Conservation (phyloP, 1,140 invertebrate species). For the Spodoptera frugiperda region DNA sequence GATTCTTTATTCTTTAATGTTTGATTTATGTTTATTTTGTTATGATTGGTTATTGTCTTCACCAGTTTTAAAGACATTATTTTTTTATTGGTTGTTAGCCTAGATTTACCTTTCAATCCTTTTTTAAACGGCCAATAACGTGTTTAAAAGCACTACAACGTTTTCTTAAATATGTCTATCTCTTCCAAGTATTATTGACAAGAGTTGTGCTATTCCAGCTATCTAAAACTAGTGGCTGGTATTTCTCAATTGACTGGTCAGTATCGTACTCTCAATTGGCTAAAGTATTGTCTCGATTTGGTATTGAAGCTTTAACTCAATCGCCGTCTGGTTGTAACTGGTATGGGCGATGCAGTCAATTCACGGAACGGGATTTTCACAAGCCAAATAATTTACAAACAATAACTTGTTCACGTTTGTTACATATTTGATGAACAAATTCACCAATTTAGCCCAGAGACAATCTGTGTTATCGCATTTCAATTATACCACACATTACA, state of each 20-base stretch:
- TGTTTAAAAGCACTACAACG: too few species aligned
- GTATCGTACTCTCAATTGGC: conserved; percentile 23
- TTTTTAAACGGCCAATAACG: too few species aligned
- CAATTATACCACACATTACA: conserved; percentile 18
- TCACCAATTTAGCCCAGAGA: neutral
- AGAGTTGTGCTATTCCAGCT: conserved; percentile 5
- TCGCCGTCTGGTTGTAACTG: conserved; percentile 5
- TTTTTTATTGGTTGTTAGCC: too few species aligned
- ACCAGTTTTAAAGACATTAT: too few species aligned
- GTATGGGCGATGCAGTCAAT: neutral
- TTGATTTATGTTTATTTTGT: too few species aligned
- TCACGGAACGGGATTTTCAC: neutral
- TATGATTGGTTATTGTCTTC: too few species aligned
- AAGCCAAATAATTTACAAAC: neutral
- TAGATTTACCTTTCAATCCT: too few species aligned
- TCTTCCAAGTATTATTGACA: neutral
- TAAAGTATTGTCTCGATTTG: conserved; percentile 31
- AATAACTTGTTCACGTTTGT: neutral
- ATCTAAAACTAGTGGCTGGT: conserved; percentile 16
- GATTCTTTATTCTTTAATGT: too few species aligned
- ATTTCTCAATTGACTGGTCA: conserved; percentile 23
- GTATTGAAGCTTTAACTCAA: conserved; percentile 24
- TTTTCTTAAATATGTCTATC: too few species aligned
- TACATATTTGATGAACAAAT: neutral
- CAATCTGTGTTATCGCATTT: conserved; percentile 2